Conservation (phyloP, 2,113 vertebrate species). For the Cichladusa arquata region DNA sequence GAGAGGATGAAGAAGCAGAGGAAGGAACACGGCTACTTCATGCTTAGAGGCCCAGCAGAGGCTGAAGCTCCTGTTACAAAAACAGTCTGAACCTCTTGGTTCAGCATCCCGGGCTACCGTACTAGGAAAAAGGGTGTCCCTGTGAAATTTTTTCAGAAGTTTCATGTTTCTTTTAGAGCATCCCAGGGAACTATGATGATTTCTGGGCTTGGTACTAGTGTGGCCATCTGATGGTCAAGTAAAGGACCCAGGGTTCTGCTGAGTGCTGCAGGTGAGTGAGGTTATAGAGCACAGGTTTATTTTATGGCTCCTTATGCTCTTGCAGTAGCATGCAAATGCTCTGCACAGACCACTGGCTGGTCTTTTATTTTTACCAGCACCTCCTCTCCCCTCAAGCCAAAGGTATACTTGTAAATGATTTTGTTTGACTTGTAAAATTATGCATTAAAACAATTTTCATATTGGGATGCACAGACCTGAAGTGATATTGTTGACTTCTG, state of each 20-base stretch:
- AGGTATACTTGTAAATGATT: background rate
- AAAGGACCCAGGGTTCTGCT: background rate
- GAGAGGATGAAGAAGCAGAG: background rate
- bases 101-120: background rate
- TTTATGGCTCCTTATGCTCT: background rate
- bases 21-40: background rate
- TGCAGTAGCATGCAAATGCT: background rate
- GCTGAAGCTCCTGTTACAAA: background rate
- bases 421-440: background rate
- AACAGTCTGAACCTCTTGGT: background rate
- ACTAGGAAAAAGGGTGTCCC: background rate
- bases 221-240: background rate
- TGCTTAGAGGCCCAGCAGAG: background rate
- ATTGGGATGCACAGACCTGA: background rate
- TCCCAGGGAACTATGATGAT: background rate
- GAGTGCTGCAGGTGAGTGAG: background rate
- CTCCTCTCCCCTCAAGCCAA: background rate
- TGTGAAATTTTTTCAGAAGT: background rate
- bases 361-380: background rate
- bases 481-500: background rate
- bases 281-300: background rate
- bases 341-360: background rate
- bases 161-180: background rate
- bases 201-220: background rate
- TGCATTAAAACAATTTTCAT: background rate